Evolutionary conservation across 2,113 vertebrate genomes (phyloP).

Genomic region (Stegostoma tigrinum): DNA sequence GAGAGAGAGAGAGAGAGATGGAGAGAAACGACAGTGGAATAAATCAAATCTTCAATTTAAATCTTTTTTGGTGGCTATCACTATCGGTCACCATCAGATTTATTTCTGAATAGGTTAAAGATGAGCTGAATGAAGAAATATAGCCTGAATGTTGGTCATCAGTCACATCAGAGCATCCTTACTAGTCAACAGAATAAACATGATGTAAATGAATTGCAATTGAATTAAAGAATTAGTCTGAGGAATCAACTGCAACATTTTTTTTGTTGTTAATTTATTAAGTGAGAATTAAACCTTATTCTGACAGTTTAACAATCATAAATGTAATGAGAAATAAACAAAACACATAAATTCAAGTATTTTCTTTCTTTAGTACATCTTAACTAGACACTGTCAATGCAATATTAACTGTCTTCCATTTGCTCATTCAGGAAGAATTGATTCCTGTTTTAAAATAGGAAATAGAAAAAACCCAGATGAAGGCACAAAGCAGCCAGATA

Average conservation of each 20-base stretch:
- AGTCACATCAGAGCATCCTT: background rate
- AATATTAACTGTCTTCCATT: background rate
- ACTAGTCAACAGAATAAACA: background rate
- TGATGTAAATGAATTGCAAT: background rate
- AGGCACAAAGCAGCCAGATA: background rate
- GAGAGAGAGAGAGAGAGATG: slow-evolving; percentile 34
- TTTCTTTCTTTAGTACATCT: background rate
- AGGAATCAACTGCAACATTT: background rate
- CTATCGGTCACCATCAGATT: background rate
- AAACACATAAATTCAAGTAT: background rate
- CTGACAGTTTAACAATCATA: background rate
- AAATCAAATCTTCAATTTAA: background rate
- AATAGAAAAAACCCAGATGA: background rate
- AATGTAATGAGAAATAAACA: background rate
- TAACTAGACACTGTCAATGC: background rate
- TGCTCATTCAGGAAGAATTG: background rate
- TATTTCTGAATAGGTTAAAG: background rate
- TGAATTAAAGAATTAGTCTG: background rate
- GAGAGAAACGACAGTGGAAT: background rate
- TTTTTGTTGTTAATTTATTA: background rate
- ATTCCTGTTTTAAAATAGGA: background rate
- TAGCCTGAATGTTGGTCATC: background rate
- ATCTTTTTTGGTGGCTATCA: background rate
- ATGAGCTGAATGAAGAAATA: background rate
- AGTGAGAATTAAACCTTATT: background rate